Conservation (phyloP, 2,797 vertebrate species). For the Fundulus diaphanus region DNA sequence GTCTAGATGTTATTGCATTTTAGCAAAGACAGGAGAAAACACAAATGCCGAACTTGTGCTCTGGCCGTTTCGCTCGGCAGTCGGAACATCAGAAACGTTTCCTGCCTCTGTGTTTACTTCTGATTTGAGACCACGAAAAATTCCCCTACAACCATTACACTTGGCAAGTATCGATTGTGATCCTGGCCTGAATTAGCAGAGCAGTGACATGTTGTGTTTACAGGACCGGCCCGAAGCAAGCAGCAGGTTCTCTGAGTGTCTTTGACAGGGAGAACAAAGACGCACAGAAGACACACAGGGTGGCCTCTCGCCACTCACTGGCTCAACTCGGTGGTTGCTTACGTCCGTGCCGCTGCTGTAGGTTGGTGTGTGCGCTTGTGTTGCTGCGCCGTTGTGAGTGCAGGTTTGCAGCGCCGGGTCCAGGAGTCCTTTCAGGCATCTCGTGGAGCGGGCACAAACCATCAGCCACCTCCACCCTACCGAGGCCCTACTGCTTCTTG, state of each 20-base stretch:
- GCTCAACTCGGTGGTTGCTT: conserved; percentile 69
- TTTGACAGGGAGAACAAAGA: conserved; percentile 71
- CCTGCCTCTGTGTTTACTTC: conserved; percentile 33
- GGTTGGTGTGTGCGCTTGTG: conserved; percentile 47
- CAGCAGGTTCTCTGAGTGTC: conserved; percentile 57
- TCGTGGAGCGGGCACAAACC: conserved; percentile 51
- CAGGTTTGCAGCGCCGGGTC: conserved; percentile 16
- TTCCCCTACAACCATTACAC: conserved; percentile 48
- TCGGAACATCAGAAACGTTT: conserved; percentile 12
- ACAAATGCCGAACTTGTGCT: conserved; percentile 25
- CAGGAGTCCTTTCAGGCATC: conserved; percentile 37
- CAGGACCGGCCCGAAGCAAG: conserved; percentile 55
- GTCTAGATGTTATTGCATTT: conserved; percentile 37
- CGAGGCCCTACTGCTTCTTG: conserved; percentile 60
- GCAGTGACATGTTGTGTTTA: conserved; percentile 62
- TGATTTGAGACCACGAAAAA: conserved; percentile 47
- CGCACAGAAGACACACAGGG: conserved; percentile 64
- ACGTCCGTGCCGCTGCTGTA: conserved; percentile 51
- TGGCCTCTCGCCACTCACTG: conserved; percentile 56
- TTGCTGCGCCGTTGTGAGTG: conserved; percentile 32
- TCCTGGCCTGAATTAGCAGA: conserved; percentile 66
- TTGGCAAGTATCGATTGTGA: conserved; percentile 52
- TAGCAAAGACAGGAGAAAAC: conserved; percentile 7
- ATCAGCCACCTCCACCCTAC: conserved; percentile 55
- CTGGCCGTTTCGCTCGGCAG: conserved; percentile 20